A percentile compares a stretch with the other conserved stretches of the same genome.
Evolutionary conservation across 1,140 invertebrate genomes (phyloP).

Genomic region (Caenorhabditis brenneri): DNA sequence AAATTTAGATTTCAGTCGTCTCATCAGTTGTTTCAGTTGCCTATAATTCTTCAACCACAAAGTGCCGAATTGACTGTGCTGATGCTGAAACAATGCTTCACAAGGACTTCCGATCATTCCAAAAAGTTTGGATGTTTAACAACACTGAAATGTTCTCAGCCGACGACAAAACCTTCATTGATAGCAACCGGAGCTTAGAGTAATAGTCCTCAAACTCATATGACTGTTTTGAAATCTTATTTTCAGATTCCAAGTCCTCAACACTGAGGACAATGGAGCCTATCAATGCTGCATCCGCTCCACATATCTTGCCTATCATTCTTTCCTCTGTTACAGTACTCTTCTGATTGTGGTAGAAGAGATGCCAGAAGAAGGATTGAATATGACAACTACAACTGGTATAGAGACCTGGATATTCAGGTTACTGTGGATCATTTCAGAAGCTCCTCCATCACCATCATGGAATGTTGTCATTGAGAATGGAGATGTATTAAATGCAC

Average conservation of each 20-base stretch:
- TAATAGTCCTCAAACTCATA: not conserved
- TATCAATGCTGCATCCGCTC: slow-evolving; percentile 25
- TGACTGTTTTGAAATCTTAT: not conserved
- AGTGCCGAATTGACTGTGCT: slow-evolving; percentile 12
- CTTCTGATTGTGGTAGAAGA: not conserved
- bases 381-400: not conserved
- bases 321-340: slow-evolving; percentile 27
- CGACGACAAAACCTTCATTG: slow-evolving; percentile 20
- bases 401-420: not conserved
- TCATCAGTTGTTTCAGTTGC: not conserved
- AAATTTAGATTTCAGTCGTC: not conserved
- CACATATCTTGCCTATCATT: not conserved
- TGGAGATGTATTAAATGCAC: not conserved
- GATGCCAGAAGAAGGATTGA: not conserved
- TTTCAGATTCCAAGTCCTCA: slow-evolving; percentile 31
- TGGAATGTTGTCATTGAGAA: slow-evolving; percentile 16
- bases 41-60: not conserved
- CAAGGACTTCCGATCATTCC: not conserved
- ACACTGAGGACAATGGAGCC: not conserved
- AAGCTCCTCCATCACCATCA: not conserved
- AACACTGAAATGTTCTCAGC: slow-evolving; percentile 35
- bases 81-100: slow-evolving; percentile 15
- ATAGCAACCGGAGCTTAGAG: not conserved
- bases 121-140: slow-evolving; percentile 31
- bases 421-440: not conserved